phyloP scores from a whole-genome alignment of 2,113 vertebrate species.

The Otis tarda region DNA sequence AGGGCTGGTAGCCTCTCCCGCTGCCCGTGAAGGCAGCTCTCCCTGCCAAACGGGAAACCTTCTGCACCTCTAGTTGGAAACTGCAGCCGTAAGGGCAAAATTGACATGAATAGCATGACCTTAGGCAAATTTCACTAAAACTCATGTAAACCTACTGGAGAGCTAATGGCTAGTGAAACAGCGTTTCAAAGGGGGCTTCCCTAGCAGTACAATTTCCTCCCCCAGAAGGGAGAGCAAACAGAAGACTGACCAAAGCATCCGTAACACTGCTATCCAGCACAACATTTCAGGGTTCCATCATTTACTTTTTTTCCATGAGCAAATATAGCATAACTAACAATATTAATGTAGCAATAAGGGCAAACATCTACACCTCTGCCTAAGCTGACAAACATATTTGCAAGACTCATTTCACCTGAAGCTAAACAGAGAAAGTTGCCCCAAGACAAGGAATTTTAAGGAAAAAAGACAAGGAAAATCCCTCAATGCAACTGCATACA shows the following conservation, averaged over 20 bases:
- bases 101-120: not conserved
- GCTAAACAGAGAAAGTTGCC: conserved; percentile 1
- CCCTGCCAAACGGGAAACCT: accelerated
- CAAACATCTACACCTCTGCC: not conserved
- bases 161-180: not conserved
- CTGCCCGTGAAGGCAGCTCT: not conserved
- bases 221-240: not conserved
- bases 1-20: not conserved
- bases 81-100: not conserved
- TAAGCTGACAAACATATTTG: not conserved
- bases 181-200: not conserved
- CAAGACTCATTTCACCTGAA: conserved; percentile 26
- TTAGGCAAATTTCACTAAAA: not conserved
- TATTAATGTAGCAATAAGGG: not conserved
- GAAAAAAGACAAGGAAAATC: not conserved
- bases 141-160: not conserved
- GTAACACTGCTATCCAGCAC: not conserved
- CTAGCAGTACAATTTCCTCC: not conserved
- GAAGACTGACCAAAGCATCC: not conserved
- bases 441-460: not conserved
- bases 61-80: not conserved
- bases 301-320: not conserved
- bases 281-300: not conserved
- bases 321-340: not conserved
- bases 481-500: not conserved